phyloP scores from a whole-genome alignment of 2,797 vertebrate species.

The Rhinella marina region DNA sequence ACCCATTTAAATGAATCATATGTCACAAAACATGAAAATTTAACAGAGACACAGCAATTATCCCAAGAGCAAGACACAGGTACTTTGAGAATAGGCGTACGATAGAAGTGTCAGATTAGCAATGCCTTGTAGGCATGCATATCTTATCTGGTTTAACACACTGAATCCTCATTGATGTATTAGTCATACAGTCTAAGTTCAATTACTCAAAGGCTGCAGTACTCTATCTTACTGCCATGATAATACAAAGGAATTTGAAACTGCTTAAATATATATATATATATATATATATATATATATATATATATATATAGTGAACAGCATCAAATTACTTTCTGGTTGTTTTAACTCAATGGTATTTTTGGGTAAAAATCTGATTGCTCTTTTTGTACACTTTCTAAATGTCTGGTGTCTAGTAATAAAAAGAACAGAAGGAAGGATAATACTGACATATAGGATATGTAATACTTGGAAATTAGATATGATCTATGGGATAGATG shows the following conservation, averaged over 20 bases:
- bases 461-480: too few species aligned
- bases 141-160: conserved; percentile 37
- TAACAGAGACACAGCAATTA: conserved; percentile 6
- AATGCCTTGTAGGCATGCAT: conserved; percentile 45
- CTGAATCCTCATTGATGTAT: conserved; percentile 40
- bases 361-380: too few species aligned
- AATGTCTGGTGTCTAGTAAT: too few species aligned
- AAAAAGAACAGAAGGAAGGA: too few species aligned
- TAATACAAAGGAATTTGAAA: background rate
- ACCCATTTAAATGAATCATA: background rate
- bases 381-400: too few species aligned
- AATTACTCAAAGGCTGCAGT: background rate
- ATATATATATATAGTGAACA: too few species aligned
- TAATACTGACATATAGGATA: background rate
- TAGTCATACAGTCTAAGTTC: conserved; percentile 38
- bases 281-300: too few species aligned
- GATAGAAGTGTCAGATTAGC: conserved; percentile 37
- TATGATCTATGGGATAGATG: too few species aligned
- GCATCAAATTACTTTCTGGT: too few species aligned
- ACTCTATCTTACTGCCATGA: background rate
- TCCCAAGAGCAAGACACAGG: conserved; percentile 15
- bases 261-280: too few species aligned
- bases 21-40: background rate
- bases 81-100: conserved; percentile 44
- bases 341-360: too few species aligned